phyloP scores from a whole-genome alignment of 2,888 invertebrate species.

The Pseudeuparius sepicola region DNA sequence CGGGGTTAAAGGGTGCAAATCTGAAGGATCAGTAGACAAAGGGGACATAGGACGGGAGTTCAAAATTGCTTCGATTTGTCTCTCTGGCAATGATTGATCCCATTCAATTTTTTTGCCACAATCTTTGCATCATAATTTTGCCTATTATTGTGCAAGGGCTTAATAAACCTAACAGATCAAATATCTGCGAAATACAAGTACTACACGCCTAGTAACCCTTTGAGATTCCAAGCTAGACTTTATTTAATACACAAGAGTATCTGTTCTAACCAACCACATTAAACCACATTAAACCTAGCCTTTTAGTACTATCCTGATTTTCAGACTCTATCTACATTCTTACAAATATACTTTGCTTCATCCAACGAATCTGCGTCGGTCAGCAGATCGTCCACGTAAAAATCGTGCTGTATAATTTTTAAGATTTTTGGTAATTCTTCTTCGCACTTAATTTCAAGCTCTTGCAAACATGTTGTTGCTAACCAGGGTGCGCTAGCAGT shows the following conservation, averaged over 20 bases:
- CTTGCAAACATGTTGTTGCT: too few relatives aligned
- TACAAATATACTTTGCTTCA: constrained; percentile 7
- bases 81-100: constrained; percentile 11
- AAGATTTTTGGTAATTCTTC: constrained; percentile 13
- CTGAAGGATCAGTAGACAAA: too few relatives aligned
- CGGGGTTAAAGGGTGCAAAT: too few relatives aligned
- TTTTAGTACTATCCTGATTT: too few relatives aligned
- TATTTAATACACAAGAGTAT: constrained; percentile 14
- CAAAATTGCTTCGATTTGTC: too few relatives aligned
- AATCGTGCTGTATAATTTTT: constrained; percentile 14
- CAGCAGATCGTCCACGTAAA: constrained; percentile 17
- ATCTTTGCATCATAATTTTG: constrained; percentile 15
- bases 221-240: background rate
- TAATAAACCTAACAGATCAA: constrained; percentile 16
- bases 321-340: constrained; percentile 7
- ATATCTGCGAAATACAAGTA: constrained; percentile 15
- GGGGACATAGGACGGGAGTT: too few relatives aligned
- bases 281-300: too few relatives aligned
- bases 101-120: constrained; percentile 15
- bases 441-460: too few relatives aligned
- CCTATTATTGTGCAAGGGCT: constrained; percentile 14
- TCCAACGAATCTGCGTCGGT: constrained; percentile 10
- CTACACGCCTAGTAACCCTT: too few relatives aligned
- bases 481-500: too few relatives aligned
- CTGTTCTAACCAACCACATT: constrained; percentile 11